phyloP scores from a whole-genome alignment of 2,888 invertebrate species.

The Apeira syringaria region DNA sequence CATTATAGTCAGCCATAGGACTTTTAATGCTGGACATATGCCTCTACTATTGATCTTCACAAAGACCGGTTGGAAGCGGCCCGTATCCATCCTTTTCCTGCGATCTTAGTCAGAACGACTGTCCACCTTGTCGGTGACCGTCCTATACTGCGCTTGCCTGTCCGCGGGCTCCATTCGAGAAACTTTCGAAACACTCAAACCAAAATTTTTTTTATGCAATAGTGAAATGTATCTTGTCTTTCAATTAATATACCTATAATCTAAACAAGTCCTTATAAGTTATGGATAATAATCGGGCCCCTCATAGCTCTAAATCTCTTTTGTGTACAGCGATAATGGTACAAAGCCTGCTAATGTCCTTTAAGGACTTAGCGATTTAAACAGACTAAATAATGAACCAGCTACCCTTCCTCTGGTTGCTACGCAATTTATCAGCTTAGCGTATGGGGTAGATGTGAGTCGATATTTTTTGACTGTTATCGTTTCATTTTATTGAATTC shows the following conservation, averaged over 20 bases:
- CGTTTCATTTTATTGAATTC: neutral
- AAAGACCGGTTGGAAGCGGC: too few relatives aligned
- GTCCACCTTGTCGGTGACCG: too few relatives aligned
- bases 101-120: too few relatives aligned
- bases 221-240: constrained; percentile 1
- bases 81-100: too few relatives aligned
- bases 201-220: too few relatives aligned
- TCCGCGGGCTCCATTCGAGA: too few relatives aligned
- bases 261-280: constrained; percentile 44
- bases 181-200: too few relatives aligned
- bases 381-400: constrained; percentile 82
- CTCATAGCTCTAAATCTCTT: constrained; percentile 70
- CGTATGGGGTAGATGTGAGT: constrained; percentile 43
- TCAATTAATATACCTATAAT: constrained; percentile 29
- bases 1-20: too few relatives aligned
- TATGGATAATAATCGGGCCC: constrained; percentile 62
- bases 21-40: too few relatives aligned
- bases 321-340: constrained; percentile 78
- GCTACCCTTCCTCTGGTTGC: constrained; percentile 66
- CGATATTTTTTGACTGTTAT: constrained; percentile 15
- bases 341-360: constrained; percentile 82
- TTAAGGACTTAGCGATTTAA: constrained; percentile 84
- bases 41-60: too few relatives aligned
- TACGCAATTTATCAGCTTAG: constrained; percentile 69
- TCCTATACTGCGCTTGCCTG: too few relatives aligned